Conservation (phyloP, 2,113 vertebrate species). For the Ceyx melanurus region DNA sequence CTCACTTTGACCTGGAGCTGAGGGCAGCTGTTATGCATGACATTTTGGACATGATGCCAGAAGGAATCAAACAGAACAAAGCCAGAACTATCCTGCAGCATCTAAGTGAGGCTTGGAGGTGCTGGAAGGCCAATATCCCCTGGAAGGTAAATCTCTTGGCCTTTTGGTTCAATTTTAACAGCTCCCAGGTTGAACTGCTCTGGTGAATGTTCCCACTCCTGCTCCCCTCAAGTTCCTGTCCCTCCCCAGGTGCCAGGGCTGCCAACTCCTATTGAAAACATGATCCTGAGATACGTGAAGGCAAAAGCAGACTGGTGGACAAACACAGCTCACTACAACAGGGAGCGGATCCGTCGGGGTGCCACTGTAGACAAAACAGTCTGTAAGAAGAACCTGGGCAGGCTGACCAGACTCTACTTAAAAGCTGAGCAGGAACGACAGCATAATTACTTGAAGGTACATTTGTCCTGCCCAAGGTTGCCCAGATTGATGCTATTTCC, state of each 20-base stretch:
- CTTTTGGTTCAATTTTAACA: neutral
- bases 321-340: constrained; percentile 98
- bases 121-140: constrained; percentile 99
- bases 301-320: constrained; percentile 99
- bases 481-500: neutral
- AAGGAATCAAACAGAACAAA: constrained; percentile 99
- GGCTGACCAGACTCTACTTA: constrained; percentile 93
- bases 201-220: neutral
- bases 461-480: neutral
- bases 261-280: constrained; percentile 98
- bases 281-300: constrained; percentile 98
- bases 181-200: neutral
- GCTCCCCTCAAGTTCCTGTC: neutral
- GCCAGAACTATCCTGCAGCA: constrained; percentile 98
- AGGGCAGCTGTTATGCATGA: constrained; percentile 99
- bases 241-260: constrained; percentile 89
- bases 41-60: constrained; percentile 99
- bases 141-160: constrained; percentile 85
- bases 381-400: constrained; percentile 97
- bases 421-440: constrained; percentile 98
- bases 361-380: constrained; percentile 99
- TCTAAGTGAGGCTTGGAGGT: constrained; percentile 97
- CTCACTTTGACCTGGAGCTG: constrained; percentile 97
- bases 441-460: constrained; percentile 98
- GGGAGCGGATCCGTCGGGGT: constrained; percentile 96